Evolutionary conservation across 2,797 vertebrate species (phyloP), one percentile per base, ranked within the genome.

Genomic region (Neoniphon sammara): DNA sequence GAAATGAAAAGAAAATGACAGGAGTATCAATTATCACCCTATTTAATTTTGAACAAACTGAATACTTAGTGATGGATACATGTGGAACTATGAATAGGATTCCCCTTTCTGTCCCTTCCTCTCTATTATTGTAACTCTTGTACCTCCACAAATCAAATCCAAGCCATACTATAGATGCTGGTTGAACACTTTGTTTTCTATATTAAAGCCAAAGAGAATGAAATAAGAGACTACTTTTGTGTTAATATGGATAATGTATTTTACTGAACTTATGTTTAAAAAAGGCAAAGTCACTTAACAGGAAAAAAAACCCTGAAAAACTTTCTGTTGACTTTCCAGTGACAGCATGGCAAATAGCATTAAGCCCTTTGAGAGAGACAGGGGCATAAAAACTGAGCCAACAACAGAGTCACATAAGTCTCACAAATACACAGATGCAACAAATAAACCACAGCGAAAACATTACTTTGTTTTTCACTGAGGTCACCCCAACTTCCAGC

Each of bases 401-500:
- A 46, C 18, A 50, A 42, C 31, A 25, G n/a, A 53, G 42, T 57
- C 21, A 7, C 25, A 52, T 23, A 27, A 2, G 10, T 3, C 44
- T 30, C 12, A 56, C 11, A 20, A 71, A 62, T 27, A 52, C 25
- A 46, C 14, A 70, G 49, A 44, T 47, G 31, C 1, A 44, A 61
- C 15, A 68, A 44, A 57, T 8, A 31, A 39, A 17, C 12, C 14
- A 44, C 14, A 44, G 14, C 42, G 15, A 44, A 15, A 18, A 52
- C 14, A 61, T 18, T n/a, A 34, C 17, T 47, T 17, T 47, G 46
- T 11, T 59, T 34, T 20, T 59, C 17, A 10, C n/a, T 12, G 8
- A 7, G 10, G 30, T 62, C 27, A 53, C 52, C 42, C 46, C 18
- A 34, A 27, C 66, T 57, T 66, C 25, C 20, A 3, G 66, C 66